A percentile compares a stretch with the other conserved stretches of the same genome.
Conservation (phyloP, 2,113 vertebrate genomes). For the Pteropus alecto region DNA sequence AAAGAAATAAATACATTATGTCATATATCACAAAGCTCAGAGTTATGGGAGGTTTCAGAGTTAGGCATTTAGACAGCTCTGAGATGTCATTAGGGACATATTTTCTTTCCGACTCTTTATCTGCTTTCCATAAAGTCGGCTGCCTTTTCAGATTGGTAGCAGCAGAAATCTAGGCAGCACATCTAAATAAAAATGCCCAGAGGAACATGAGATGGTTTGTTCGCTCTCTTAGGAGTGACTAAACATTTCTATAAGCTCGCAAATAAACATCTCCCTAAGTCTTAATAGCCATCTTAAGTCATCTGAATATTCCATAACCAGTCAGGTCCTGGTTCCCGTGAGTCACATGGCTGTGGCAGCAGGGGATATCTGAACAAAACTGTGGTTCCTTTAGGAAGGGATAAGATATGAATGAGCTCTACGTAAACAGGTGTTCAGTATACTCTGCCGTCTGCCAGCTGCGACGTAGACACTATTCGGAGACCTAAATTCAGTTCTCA, state of each 20-base stretch:
- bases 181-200: neutral
- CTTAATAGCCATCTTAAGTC: conserved; percentile 8
- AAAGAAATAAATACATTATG: neutral
- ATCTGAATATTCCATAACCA: neutral
- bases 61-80: neutral
- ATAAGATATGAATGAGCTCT: neutral
- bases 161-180: neutral
- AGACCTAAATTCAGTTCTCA: neutral
- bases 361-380: neutral
- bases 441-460: neutral
- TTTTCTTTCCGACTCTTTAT: neutral
- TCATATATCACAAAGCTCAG: neutral
- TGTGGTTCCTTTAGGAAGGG: neutral
- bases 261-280: neutral
- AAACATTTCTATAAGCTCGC: neutral
- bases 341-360: neutral
- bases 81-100: neutral
- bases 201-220: neutral
- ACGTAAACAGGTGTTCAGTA: neutral
- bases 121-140: neutral
- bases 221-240: neutral
- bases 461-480: neutral
- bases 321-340: neutral
- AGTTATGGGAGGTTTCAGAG: neutral
- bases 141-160: neutral